A percentile compares a stretch with the other conserved stretches of the same genome.
These are phyloP conservation scores for Dasysyrphus tricinctus DNA, from an alignment of 2,888 invertebrate species.

Conservation along the genomic window DNA sequence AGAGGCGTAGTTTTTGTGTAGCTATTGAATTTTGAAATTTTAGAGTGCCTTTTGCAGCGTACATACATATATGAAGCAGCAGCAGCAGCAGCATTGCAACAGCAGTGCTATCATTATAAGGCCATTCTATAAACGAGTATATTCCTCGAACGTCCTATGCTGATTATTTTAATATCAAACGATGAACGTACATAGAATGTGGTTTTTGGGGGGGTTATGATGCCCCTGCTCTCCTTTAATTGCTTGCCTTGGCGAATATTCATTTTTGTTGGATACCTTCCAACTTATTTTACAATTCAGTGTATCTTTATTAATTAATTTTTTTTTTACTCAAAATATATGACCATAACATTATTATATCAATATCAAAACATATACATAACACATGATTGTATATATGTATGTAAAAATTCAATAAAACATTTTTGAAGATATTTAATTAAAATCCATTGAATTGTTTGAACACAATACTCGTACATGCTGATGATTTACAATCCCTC, in stretches of 20 bases:
- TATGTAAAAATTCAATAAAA: conserved; percentile 12
- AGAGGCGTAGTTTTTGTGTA: conserved; percentile 25
- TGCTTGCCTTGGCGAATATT: neutral
- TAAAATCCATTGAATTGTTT: conserved; percentile 14
- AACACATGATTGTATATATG: too few species aligned
- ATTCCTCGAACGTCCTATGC: conserved; percentile 18
- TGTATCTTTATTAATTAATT: neutral
- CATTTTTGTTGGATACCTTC: conserved; percentile 60
- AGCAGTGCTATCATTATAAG: conserved; percentile 21
- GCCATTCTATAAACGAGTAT: conserved; percentile 7
- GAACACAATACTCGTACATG: neutral
- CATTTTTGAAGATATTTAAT: conserved; percentile 20
- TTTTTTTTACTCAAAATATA: neutral
- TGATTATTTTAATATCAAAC: conserved; percentile 67
- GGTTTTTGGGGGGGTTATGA: conserved; percentile 36
- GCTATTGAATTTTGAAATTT: conserved; percentile 55
- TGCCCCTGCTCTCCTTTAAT: neutral
- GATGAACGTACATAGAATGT: conserved; percentile 33
- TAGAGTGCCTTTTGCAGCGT: conserved; percentile 17
- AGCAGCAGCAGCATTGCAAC: conserved; percentile 6
- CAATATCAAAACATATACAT: too few species aligned
- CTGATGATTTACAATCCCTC: neutral
- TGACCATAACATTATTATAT: neutral
- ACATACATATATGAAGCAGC: too few species aligned
- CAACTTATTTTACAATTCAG: conserved; percentile 45